Evolutionary conservation across 1,140 invertebrate species (phyloP), one percentile per base, ranked within the genome.

Genomic region (Magallana angulata): DNA sequence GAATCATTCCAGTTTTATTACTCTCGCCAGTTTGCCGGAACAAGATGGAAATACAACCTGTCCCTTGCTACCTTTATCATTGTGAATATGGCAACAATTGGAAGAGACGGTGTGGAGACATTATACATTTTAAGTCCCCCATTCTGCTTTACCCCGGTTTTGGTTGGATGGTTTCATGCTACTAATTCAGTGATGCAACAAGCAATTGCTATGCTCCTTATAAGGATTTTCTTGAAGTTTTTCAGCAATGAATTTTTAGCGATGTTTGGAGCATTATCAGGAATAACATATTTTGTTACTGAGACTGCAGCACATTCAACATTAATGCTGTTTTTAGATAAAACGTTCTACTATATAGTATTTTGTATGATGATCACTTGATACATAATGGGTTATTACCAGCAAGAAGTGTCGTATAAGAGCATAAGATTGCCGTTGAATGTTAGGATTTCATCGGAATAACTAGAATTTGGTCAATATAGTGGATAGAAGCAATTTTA

Each of bases 91-190:
- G 36, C 36, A 48, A 48, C 36, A 48, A 48, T 48, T 48, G 36
- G 68, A 30, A 7, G 68, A 30, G 12, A 76, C 36, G 68, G 24
- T 12, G 68, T 30, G 8, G 68, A 76, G 12, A 30, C 36, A 18
- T 30, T 76, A 12, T 76, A 76, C 68, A 76, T 76, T 30, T 36
- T 76, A 8, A 76, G 68, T 36, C 68, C 68, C 11, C 30, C 24
- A 36, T 76, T 76, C 24, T 76, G 68, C 36, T 76, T 76, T 9
- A 76, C 24, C 9, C 68, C 68, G 1, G 68, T 76, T 8, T 24
- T 76, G 24, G 68, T 76, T 18, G 68, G 68, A 24, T 76, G 68
- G 68, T 76, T 30, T 24, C 68, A 76, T 7, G 68, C 68, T 12
- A 12, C 68, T 0, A 18, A 76, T 11, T 30, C 24, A 30, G 36